These are phyloP conservation scores for Grallaria varia DNA, from an alignment of 2,113 vertebrate genomes.

Conservation along the genomic window DNA sequence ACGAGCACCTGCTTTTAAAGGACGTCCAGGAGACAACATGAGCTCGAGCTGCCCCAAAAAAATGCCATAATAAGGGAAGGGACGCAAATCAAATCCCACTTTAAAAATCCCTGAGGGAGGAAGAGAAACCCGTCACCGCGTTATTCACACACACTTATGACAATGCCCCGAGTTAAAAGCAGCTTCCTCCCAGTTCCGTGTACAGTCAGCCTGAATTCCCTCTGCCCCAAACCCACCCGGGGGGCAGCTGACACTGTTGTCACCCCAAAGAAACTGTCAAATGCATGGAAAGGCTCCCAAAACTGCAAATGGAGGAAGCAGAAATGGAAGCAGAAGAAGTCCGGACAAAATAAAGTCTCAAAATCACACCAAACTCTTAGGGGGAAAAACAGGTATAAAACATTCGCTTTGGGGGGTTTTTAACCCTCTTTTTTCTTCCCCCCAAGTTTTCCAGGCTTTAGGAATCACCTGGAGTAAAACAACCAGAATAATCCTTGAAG, in stretches of 20 bases:
- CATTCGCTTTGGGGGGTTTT: neutral
- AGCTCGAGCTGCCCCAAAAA: no score
- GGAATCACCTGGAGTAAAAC: neutral
- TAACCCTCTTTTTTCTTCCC: neutral
- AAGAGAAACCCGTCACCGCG: neutral
- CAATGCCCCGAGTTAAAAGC: neutral
- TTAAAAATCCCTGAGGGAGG: neutral
- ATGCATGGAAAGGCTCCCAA: neutral
- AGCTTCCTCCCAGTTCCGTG: neutral
- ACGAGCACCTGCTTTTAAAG: neutral
- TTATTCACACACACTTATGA: neutral
- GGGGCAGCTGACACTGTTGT: neutral
- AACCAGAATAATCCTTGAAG: neutral
- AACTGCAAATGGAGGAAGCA: neutral
- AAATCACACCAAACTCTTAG: neutral
- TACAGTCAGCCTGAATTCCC: neutral
- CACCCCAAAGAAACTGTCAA: neutral
- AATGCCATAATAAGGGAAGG: accelerated
- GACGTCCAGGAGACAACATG: neutral
- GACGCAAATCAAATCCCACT: neutral
- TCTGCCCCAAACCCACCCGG: no score
- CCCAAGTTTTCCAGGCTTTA: neutral
- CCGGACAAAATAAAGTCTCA: neutral
- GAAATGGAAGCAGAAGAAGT: neutral
- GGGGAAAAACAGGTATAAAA: neutral